Percentiles rank a stretch among this genome's conserved stretches.
Evolutionary conservation across 2,113 vertebrate genomes (phyloP).

Genomic region (Etheostoma spectabile): DNA sequence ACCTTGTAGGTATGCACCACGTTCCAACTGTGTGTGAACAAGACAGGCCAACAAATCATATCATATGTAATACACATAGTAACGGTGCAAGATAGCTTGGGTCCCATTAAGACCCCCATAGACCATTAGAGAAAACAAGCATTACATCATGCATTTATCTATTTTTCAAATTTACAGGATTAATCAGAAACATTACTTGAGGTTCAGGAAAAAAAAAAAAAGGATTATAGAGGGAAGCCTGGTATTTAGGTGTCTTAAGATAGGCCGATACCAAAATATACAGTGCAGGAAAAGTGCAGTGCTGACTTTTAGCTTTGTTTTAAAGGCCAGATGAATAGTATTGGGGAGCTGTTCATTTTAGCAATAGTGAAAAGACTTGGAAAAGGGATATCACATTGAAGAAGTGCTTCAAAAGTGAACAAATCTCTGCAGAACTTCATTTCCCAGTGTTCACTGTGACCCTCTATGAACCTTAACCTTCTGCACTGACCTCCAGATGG

Average conservation of each 20-base stretch:
- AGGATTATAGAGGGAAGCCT: background rate
- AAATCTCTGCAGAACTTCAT: background rate
- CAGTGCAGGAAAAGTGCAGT: background rate
- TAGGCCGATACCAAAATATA: background rate
- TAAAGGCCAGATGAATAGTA: background rate
- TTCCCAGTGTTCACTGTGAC: background rate
- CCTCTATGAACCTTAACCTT: background rate
- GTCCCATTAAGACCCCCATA: background rate
- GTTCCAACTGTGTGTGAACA: conserved; percentile 81
- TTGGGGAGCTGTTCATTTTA: too few species aligned
- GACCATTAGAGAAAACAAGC: background rate
- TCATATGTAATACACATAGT: background rate
- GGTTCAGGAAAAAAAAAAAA: background rate
- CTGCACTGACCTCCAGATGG: conserved; percentile 91
- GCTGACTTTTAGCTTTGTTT: background rate
- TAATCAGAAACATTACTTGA: background rate
- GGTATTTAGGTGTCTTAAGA: background rate
- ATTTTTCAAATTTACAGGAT: background rate
- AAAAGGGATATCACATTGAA: too few species aligned
- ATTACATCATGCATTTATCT: background rate
- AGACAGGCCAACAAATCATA: background rate
- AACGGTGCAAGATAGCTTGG: background rate
- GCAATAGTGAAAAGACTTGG: too few species aligned
- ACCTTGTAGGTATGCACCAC: conserved; percentile 91
- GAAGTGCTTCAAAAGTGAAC: too few species aligned